These are phyloP conservation scores for Eulemur mongoz DNA, from an alignment of 2,797 vertebrate genomes.

Conservation along the genomic window DNA sequence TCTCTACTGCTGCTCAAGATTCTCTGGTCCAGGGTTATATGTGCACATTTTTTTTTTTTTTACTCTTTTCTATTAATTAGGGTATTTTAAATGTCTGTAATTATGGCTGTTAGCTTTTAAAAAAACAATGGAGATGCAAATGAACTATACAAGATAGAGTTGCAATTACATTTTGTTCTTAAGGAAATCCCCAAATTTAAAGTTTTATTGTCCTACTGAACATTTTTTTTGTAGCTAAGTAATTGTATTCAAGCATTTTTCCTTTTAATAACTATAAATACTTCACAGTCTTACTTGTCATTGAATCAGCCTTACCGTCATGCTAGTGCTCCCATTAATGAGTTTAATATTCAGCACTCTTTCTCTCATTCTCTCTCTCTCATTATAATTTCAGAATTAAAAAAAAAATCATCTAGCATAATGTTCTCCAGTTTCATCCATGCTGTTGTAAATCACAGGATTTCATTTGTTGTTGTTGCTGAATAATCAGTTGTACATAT, in stretches of 20 bases:
- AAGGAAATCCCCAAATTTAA: not conserved
- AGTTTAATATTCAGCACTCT: not conserved
- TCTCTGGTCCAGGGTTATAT: not conserved
- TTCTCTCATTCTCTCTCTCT: not conserved
- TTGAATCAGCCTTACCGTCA: not conserved
- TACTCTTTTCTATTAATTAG: not conserved
- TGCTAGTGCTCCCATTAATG: not conserved
- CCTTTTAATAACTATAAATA: not conserved
- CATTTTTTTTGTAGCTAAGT: not conserved
- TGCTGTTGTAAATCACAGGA: not conserved
- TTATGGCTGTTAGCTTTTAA: not conserved
- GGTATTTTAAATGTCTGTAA: not conserved
- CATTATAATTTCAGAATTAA: not conserved
- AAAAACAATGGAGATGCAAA: not conserved
- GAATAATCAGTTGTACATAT: not conserved
- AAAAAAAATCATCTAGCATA: not conserved
- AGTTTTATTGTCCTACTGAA: not conserved
- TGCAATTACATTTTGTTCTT: not conserved
- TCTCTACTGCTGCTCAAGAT: not conserved
- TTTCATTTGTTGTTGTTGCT: not conserved
- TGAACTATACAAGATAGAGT: not conserved
- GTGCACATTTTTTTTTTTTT: not conserved
- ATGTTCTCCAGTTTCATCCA: not conserved
- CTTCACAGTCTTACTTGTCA: not conserved
- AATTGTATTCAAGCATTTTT: not conserved